Conservation (phyloP, 2,888 invertebrate species). For the Microctonus brassicae region DNA sequence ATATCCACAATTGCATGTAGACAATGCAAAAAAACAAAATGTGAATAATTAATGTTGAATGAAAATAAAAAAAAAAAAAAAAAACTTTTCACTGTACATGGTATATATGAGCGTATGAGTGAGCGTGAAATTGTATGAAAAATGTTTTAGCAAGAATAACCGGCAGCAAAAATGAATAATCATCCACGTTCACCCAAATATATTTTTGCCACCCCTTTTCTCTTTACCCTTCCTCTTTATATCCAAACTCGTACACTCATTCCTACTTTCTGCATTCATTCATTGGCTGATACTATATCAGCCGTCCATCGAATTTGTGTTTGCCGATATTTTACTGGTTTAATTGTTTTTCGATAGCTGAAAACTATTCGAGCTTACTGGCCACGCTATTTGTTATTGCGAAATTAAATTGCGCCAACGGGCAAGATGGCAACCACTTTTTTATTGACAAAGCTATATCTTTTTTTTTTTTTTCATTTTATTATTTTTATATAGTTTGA, state of each 20-base stretch:
- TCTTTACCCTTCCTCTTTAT: neutral
- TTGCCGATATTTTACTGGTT: conserved; percentile 65
- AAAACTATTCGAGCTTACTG: conserved; percentile 51
- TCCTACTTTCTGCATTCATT: conserved; percentile 47
- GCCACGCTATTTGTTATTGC: conserved; percentile 53
- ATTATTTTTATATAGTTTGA: conserved; percentile 19
- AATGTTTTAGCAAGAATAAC: conserved; percentile 3
- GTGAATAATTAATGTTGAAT: neutral
- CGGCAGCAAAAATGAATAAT: conserved; percentile 26
- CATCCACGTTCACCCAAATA: conserved; percentile 1
- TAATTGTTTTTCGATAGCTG: conserved; percentile 67
- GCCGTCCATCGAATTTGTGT: conserved; percentile 60
- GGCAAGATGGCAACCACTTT: conserved; percentile 59
- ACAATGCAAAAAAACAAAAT: neutral
- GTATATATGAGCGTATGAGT: neutral
- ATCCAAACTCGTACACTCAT: conserved; percentile 38
- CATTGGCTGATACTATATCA: conserved; percentile 64
- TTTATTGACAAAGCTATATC: conserved; percentile 50
- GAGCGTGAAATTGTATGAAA: neutral
- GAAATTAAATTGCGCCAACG: conserved; percentile 62
- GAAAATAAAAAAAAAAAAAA: neutral
- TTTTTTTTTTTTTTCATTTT: conserved; percentile 37
- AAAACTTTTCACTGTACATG: neutral
- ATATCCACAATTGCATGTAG: neutral
- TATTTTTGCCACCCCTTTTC: conserved; percentile 12